Percentiles rank a stretch among this genome's conserved stretches.
Evolutionary conservation across 1,140 invertebrate species (phyloP).

Genomic region (Leptestheria dahalacensis): DNA sequence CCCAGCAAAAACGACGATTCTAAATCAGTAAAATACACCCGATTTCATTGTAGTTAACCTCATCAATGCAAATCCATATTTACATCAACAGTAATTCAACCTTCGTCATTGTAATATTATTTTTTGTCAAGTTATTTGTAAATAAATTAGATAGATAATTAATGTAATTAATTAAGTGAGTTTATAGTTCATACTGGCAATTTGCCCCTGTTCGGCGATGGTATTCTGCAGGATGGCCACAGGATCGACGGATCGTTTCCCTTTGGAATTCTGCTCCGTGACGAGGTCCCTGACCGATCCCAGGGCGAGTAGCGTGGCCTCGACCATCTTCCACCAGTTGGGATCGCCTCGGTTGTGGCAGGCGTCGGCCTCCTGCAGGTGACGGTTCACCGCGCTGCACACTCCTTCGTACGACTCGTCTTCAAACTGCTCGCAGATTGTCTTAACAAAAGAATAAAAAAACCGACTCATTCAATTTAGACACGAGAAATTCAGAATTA

Average conservation of each 20-base stretch:
- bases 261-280: slow-evolving; percentile 36
- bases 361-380: slow-evolving; percentile 41
- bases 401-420: slow-evolving; percentile 41
- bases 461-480: too few relatives aligned
- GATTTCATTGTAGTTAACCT: too few relatives aligned
- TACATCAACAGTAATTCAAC: too few relatives aligned
- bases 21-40: slow-evolving; percentile 33
- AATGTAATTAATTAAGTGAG: background rate
- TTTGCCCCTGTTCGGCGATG: slow-evolving; percentile 32
- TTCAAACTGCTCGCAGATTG: slow-evolving; percentile 42
- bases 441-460: slow-evolving; percentile 25
- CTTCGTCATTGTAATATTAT: too few relatives aligned
- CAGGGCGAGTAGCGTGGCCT: slow-evolving; percentile 52
- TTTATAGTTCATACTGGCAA: slow-evolving; percentile 26
- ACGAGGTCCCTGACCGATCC: slow-evolving; percentile 39
- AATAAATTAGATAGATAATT: too few relatives aligned
- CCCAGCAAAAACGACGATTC: slow-evolving; percentile 51
- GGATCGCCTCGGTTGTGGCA: slow-evolving; percentile 34
- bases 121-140: too few relatives aligned
- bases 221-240: slow-evolving; percentile 42
- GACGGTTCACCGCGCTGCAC: slow-evolving; percentile 43
- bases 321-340: slow-evolving; percentile 60
- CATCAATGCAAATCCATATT: too few relatives aligned
- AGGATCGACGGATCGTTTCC: slow-evolving; percentile 46
- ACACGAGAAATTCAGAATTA: too few relatives aligned